Conservation (phyloP, 1,140 invertebrate genomes). For the Saccostrea cuccullata region DNA sequence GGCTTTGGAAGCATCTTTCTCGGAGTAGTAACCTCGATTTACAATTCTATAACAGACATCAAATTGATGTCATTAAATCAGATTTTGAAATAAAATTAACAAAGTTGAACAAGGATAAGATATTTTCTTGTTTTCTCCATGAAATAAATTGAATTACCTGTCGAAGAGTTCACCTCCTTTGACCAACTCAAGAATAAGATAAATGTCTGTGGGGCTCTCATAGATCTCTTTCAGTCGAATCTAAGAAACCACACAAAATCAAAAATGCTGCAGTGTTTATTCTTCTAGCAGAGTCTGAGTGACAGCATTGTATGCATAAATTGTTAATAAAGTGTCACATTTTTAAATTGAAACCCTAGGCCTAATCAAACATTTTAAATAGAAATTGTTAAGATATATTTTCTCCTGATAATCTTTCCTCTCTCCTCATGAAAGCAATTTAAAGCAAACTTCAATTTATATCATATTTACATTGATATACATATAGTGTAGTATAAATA, state of each 20-base stretch:
- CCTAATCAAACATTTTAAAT: too few relatives aligned
- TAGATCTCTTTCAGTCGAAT: constrained; percentile 76
- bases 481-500: not conserved
- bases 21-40: constrained; percentile 79
- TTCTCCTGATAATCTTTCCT: too few relatives aligned
- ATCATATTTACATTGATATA: not conserved
- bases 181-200: constrained; percentile 77
- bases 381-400: too few relatives aligned
- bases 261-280: not conserved
- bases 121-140: not conserved
- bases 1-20: constrained; percentile 80
- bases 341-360: too few relatives aligned
- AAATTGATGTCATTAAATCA: not conserved
- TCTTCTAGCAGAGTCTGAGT: not conserved
- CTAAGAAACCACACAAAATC: not conserved
- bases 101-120: not conserved
- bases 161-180: constrained; percentile 81
- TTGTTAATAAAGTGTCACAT: too few relatives aligned
- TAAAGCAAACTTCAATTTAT: not conserved
- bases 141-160: constrained; percentile 63
- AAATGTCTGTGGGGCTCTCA: constrained; percentile 74
- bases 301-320: too few relatives aligned
- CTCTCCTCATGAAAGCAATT: too few relatives aligned
- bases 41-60: constrained; percentile 76
- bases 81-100: not conserved